Conservation (phyloP, 2,113 vertebrate species). For the Cololabis saira region DNA sequence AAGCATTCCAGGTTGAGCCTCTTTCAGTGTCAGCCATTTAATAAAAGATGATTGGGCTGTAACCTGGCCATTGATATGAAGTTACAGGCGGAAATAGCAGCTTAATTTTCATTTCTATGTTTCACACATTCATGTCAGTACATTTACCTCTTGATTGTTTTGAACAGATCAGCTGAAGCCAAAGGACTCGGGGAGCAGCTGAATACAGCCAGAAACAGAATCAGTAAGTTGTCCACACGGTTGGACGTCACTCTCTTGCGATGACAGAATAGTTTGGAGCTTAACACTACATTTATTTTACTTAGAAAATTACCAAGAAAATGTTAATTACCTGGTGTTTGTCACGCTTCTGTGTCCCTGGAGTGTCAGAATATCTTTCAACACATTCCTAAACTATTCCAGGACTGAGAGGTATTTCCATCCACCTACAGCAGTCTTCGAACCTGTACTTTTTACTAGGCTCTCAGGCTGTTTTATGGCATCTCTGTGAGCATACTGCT, state of each 20-base stretch:
- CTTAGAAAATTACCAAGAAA: constrained; percentile 28
- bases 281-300: constrained; percentile 1
- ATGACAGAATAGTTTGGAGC: constrained; percentile 17
- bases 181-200: constrained; percentile 86
- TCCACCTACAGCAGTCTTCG: constrained; percentile 29
- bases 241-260: constrained; percentile 7
- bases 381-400: constrained; percentile 70
- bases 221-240: constrained; percentile 86
- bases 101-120: not conserved
- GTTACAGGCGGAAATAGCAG: too few relatives aligned
- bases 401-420: constrained; percentile 48
- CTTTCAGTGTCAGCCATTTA: too few relatives aligned
- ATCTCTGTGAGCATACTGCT: constrained; percentile 41
- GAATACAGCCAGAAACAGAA: constrained; percentile 84
- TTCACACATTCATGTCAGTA: not conserved
- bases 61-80: too few relatives aligned
- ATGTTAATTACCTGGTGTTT: constrained; percentile 30
- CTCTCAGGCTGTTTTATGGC: constrained; percentile 64
- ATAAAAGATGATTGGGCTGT: too few relatives aligned
- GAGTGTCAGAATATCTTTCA: constrained; percentile 54
- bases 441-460: constrained; percentile 58
- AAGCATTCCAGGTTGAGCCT: too few relatives aligned
- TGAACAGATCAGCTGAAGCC: constrained; percentile 88
- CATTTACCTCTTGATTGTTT: constrained; percentile 16
- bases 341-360: constrained; percentile 41